A percentile compares a stretch with the other conserved stretches of the same genome.
phyloP scores from a whole-genome alignment of 2,113 vertebrate genomes.

The Brachirus orientalis region DNA sequence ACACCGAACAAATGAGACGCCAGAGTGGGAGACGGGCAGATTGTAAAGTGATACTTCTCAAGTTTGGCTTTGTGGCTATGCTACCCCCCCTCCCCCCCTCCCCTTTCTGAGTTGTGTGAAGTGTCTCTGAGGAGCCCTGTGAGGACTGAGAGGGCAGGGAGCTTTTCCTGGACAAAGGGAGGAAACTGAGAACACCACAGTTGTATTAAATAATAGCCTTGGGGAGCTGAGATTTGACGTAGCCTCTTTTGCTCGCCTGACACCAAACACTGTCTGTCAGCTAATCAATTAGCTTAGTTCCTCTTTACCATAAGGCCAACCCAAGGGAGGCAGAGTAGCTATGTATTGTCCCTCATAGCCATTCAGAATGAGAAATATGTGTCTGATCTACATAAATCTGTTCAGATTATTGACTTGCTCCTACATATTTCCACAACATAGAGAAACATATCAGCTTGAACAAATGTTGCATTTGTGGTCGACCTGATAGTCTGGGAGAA shows the following conservation, averaged over 20 bases:
- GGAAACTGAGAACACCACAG: constrained; percentile 70
- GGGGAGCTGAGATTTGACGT: constrained; percentile 48
- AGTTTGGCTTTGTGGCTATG: constrained; percentile 69
- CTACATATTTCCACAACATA: constrained; percentile 20
- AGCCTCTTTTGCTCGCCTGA: constrained; percentile 47
- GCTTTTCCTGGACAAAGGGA: constrained; percentile 73
- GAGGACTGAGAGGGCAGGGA: constrained; percentile 69
- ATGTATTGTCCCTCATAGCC: constrained; percentile 25
- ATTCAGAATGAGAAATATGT: constrained; percentile 23
- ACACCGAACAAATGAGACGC: constrained; percentile 79
- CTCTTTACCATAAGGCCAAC: constrained; percentile 52
- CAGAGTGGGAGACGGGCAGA: constrained; percentile 71
- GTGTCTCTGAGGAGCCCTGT: constrained; percentile 70
- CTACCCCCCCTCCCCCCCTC: constrained; percentile 36
- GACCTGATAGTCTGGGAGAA: background rate
- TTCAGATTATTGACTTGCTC: constrained; percentile 24
- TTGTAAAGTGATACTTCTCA: constrained; percentile 80
- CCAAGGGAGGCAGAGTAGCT: constrained; percentile 30
- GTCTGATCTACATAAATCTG: constrained; percentile 32
- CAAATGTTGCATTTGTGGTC: constrained; percentile 11
- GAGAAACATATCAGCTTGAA: constrained; percentile 32
- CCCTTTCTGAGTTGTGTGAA: constrained; percentile 68
- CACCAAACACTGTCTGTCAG: constrained; percentile 56
- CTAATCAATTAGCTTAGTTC: constrained; percentile 74
- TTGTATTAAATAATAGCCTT: constrained; percentile 73